Conservation (phyloP, 2,797 vertebrate genomes). For the Trematomus bernacchii region DNA sequence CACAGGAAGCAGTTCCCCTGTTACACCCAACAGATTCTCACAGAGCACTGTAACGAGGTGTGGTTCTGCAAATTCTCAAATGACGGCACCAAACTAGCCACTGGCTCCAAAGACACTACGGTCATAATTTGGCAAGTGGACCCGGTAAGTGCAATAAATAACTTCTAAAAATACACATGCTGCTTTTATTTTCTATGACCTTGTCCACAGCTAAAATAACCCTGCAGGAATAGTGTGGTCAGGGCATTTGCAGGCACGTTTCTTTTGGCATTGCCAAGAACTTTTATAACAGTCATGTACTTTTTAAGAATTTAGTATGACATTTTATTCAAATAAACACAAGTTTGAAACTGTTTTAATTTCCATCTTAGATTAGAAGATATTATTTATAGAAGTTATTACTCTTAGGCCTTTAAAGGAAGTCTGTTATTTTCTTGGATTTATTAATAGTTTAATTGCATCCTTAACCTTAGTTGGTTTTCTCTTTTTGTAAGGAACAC, state of each 20-base stretch:
- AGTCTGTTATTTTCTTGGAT: not conserved
- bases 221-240: conserved; percentile 3
- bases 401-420: not conserved
- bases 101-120: conserved; percentile 99
- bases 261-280: not conserved
- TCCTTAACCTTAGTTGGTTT: not conserved
- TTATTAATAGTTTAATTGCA: not conserved
- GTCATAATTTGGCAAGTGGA: conserved; percentile 99
- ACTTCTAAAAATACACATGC: not conserved
- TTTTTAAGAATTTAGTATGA: not conserved
- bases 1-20: conserved; percentile 98
- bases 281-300: not conserved
- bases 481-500: not conserved
- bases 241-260: not conserved
- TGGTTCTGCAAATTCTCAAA: conserved; percentile 99
- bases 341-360: not conserved
- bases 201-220: conserved; percentile 17
- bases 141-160: conserved; percentile 87
- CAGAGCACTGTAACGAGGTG: conserved; percentile 99
- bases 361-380: not conserved
- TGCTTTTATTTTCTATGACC: conserved; percentile 12
- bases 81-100: conserved; percentile 98
- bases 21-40: conserved; percentile 99
- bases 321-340: not conserved
- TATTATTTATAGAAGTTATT: not conserved